Evolutionary conservation across 2,888 invertebrate genomes (phyloP).

Genomic region (Tenthredo mesomela): DNA sequence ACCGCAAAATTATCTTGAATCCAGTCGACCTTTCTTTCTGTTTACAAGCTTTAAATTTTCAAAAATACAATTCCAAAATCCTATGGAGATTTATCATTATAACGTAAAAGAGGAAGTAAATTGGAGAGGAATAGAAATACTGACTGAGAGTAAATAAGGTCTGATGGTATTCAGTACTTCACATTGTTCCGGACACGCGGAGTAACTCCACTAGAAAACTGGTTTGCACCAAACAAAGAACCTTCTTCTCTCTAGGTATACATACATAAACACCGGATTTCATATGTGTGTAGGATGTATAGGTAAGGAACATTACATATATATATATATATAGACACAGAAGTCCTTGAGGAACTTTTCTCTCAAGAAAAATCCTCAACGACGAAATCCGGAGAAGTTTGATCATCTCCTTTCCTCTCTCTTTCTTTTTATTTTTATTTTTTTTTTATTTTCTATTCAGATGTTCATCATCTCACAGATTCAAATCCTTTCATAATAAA

Average conservation of each 20-base stretch:
- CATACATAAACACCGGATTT: neutral
- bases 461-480: neutral
- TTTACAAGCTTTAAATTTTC: neutral
- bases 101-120: neutral
- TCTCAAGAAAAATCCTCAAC: neutral
- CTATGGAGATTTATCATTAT: too few species aligned
- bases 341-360: neutral
- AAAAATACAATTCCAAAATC: neutral
- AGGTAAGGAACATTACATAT: neutral
- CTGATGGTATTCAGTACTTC: slow-evolving; percentile 7
- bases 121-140: neutral
- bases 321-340: neutral
- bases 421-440: too few species aligned
- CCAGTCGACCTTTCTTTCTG: too few species aligned
- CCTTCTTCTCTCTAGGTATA: neutral
- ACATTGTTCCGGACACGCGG: slow-evolving; percentile 46
- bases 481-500: neutral
- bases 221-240: slow-evolving; percentile 46
- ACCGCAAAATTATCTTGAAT: too few species aligned
- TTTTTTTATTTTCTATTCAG: too few species aligned
- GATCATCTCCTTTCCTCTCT: neutral
- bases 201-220: slow-evolving; percentile 46
- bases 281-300: neutral
- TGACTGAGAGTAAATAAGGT: slow-evolving; percentile 25
- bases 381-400: neutral